phyloP scores from a whole-genome alignment of 2,888 invertebrate species.

The Cerastoderma edule region DNA sequence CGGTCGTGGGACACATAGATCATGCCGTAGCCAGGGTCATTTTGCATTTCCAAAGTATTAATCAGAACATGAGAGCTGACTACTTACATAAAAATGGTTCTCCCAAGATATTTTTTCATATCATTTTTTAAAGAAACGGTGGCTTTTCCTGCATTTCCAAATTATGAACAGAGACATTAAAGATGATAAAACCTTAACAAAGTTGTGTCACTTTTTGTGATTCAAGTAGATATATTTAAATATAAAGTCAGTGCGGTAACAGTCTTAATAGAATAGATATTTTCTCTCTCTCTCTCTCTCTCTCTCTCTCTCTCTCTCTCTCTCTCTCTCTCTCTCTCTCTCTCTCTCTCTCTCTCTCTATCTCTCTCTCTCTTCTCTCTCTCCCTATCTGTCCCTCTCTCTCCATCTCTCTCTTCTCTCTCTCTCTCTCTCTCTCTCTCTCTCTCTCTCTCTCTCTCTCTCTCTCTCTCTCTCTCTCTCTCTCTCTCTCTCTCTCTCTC shows the following conservation, averaged over 20 bases:
- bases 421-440: slow-evolving; percentile 1
- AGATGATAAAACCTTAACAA: not conserved
- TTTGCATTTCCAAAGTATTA: no score
- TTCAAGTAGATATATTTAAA: not conserved
- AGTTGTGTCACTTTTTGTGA: not conserved
- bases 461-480: slow-evolving; percentile 19
- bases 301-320: not conserved
- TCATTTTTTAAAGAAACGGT: not conserved
- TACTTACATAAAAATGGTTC: not conserved
- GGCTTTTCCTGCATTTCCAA: not conserved
- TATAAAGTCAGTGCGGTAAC: not conserved
- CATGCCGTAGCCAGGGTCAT: no score
- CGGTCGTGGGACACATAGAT: no score
- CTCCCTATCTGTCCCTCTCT: slow-evolving; percentile 15
- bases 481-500: slow-evolving; percentile 19
- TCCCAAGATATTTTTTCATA: not conserved
- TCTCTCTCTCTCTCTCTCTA: not conserved
- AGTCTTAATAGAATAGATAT: not conserved
- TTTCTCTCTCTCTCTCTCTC: not conserved
- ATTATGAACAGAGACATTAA: not conserved
- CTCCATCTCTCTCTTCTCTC: slow-evolving; percentile 12
- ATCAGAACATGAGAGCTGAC: no score
- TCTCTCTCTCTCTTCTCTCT: slow-evolving; percentile 16
- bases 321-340: not conserved
- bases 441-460: slow-evolving; percentile 19